A percentile compares a stretch with the other conserved stretches of the same genome.
Evolutionary conservation across 2,888 invertebrate species (phyloP).

Genomic region (Tridacna crocea): DNA sequence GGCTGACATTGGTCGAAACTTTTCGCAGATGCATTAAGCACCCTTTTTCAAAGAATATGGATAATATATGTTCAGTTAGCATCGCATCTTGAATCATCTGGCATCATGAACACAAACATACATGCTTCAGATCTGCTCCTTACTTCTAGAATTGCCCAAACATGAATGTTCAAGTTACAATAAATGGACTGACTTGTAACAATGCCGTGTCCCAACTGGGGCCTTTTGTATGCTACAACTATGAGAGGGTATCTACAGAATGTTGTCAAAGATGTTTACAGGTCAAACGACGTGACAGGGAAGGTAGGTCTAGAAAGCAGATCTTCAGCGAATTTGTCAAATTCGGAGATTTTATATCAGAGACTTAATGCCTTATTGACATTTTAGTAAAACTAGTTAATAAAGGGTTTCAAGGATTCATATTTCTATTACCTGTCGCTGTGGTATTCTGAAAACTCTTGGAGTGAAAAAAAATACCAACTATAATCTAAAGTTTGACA

Average conservation of each 20-base stretch:
- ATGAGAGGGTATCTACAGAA: conserved; percentile 71
- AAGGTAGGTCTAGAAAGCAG: conserved; percentile 54
- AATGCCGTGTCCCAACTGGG: conserved; percentile 70
- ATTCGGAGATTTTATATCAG: no score
- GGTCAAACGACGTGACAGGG: conserved; percentile 61
- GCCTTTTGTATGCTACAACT: conserved; percentile 74
- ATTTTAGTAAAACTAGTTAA: no score
- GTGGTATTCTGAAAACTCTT: no score
- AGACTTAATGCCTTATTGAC: no score
- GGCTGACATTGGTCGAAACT: no score
- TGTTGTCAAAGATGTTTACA: conserved; percentile 74
- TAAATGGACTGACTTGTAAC: conserved; percentile 72
- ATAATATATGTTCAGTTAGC: no score
- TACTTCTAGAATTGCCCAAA: conserved; percentile 65
- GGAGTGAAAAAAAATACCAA: no score
- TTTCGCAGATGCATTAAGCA: no score
- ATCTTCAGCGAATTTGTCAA: neutral
- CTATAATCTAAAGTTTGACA: no score
- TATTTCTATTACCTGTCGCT: no score
- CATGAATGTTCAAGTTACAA: conserved; percentile 66
- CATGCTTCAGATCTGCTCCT: neutral
- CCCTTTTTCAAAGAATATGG: no score
- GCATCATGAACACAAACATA: neutral
- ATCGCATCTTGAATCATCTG: neutral
- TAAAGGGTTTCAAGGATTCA: no score